Conservation (phyloP, 92 coral and sea anemone species). For the Zoanthus gigantus region DNA sequence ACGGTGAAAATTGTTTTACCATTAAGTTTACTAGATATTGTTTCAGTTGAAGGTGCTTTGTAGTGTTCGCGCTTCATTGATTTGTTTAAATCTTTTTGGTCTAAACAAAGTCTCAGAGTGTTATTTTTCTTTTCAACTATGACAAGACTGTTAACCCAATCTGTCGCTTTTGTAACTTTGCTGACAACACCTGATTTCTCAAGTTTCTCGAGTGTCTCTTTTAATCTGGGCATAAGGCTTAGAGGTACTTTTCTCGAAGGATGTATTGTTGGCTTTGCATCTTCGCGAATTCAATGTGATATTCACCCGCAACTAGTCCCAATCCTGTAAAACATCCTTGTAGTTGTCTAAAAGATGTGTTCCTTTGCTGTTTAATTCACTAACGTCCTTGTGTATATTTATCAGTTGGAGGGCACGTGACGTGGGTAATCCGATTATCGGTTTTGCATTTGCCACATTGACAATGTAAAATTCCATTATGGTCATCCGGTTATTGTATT, state of each 20-base stretch:
- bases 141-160: slow-evolving; percentile 72
- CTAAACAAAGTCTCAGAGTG: slow-evolving; percentile 63
- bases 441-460: slow-evolving; percentile 11
- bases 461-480: slow-evolving; percentile 10
- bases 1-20: slow-evolving; percentile 57
- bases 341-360: background rate
- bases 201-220: slow-evolving; percentile 51
- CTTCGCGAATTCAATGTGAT: slow-evolving; percentile 51
- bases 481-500: slow-evolving; percentile 29
- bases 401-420: slow-evolving; percentile 20
- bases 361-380: no score
- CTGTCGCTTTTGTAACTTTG: slow-evolving; percentile 59
- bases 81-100: slow-evolving; percentile 63
- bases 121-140: slow-evolving; percentile 62
- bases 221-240: slow-evolving; percentile 39
- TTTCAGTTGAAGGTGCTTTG: slow-evolving; percentile 61
- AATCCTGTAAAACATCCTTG: slow-evolving; percentile 60
- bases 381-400: no score
- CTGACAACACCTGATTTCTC: slow-evolving; percentile 48
- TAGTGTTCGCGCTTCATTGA: slow-evolving; percentile 41
- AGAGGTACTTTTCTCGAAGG: slow-evolving; percentile 61
- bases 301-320: slow-evolving; percentile 51
- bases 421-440: slow-evolving; percentile 55
- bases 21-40: slow-evolving; percentile 50
- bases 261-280: slow-evolving; percentile 57